Evolutionary conservation across 1,140 invertebrate genomes (phyloP).

Genomic region (Listronotus bonariensis): DNA sequence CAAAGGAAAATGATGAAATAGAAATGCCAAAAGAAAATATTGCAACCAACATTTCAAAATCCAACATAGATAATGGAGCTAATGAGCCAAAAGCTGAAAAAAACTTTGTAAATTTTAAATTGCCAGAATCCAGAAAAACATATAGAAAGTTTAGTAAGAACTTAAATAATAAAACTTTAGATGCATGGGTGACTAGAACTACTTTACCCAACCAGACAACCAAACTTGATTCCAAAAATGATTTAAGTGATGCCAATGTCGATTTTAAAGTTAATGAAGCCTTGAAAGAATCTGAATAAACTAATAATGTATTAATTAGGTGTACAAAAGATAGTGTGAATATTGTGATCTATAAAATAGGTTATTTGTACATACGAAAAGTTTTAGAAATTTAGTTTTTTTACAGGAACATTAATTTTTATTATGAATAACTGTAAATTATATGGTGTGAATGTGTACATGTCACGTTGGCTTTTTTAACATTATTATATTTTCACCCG

Average conservation of each 20-base stretch:
- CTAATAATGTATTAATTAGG: conserved; percentile 17
- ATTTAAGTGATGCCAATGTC: not conserved
- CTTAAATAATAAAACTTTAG: conserved; percentile 41
- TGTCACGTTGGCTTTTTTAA: conserved; percentile 19
- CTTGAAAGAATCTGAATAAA: conserved; percentile 15
- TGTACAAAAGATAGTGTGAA: conserved; percentile 26
- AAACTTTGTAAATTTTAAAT: conserved; percentile 22
- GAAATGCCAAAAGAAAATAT: conserved; percentile 30
- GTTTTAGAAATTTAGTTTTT: conserved; percentile 49
- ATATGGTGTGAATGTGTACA: conserved; percentile 44
- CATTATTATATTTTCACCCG: not conserved
- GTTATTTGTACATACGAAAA: conserved; percentile 41
- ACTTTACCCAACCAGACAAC: conserved; percentile 4
- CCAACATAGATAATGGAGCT: conserved; percentile 1
- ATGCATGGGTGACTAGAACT: conserved; percentile 40
- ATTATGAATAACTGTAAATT: conserved; percentile 51
- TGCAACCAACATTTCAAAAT: conserved; percentile 12
- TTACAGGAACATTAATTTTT: conserved; percentile 48
- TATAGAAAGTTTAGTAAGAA: conserved; percentile 29
- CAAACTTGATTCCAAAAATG: conserved; percentile 4
- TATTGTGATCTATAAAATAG: conserved; percentile 32
- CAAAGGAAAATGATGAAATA: conserved; percentile 4
- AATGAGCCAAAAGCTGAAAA: not conserved
- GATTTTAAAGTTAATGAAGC: conserved; percentile 8
- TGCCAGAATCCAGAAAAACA: conserved; percentile 33